Evolutionary conservation across 1,140 invertebrate genomes (phyloP), one percentile per base, ranked within the genome.

Genomic region (Lutraria rhynchaena): DNA sequence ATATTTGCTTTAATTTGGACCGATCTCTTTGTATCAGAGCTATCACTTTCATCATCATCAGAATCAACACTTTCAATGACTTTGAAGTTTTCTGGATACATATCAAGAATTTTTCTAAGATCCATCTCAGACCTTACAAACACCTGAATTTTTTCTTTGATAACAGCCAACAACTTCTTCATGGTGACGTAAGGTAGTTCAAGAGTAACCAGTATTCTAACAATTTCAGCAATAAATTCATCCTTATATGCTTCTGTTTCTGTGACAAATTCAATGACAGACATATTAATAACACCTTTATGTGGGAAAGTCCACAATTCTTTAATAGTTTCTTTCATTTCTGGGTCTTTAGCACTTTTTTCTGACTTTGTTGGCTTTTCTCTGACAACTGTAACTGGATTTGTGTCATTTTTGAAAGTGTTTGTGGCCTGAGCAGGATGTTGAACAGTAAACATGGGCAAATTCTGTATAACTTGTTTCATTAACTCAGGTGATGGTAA

Each of bases 21-120:
- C 35, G 15, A 57, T 60, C 70, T 80, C 51, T 61, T 75, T n/a
- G 70, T 27, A 5, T 27, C 41, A 15, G 22, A 27, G 5, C 67
- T 53, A 46, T 80, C 76, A 77, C 33, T 57, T 35, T 80, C 76
- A 80, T 80, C 76, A 80, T 80, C 76, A 70, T 80, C 76, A 31
- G 76, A 80, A n/a, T 80, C 76, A 29, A 37, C 55, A 9, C 13
- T 53, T 46, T 80, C 76, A 9, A 58, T 44, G 13, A 80, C 41
- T 37, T 58, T 57, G 37, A 80, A 80, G 33, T 80, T 69, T 19
- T 60, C 24, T 31, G 76, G 76, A 60, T 80, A 80, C 76, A 80
- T 55, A 19, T 80, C 76, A 51, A 80, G 76, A 58, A 80, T 80
- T 44, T 80, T 80, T 70, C 51, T 57, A 33, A 80, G 9, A 35